Evolutionary conservation across 2,797 vertebrate genomes (phyloP).

Genomic region (Danio aesculapii): DNA sequence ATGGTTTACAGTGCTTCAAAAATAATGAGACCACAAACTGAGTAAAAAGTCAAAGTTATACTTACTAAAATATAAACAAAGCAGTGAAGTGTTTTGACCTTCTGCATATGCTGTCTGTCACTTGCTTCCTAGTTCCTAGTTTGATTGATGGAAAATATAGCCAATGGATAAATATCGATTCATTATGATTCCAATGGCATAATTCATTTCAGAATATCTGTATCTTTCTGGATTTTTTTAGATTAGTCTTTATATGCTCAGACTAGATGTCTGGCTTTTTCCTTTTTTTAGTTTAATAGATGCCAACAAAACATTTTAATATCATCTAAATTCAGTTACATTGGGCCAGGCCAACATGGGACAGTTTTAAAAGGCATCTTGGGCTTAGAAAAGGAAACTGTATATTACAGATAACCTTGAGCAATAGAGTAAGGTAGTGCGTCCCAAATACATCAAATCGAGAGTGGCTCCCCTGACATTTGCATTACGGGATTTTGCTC

Average conservation of each 20-base stretch:
- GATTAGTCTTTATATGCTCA: neutral
- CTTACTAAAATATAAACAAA: too few relatives aligned
- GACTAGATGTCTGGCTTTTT: neutral
- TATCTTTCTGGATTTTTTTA: neutral
- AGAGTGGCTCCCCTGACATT: constrained; percentile 50
- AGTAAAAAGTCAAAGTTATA: too few relatives aligned
- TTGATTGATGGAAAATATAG: too few relatives aligned
- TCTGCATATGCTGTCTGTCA: too few relatives aligned
- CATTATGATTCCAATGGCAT: too few relatives aligned
- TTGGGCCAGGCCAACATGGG: neutral
- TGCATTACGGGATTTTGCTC: constrained; percentile 28
- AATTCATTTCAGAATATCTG: too few relatives aligned
- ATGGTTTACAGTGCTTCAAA: too few relatives aligned
- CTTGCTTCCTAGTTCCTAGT: too few relatives aligned
- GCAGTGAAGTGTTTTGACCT: too few relatives aligned
- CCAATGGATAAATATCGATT: too few relatives aligned
- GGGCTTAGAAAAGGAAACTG: constrained; percentile 22
- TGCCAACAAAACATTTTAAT: neutral
- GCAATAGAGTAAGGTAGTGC: constrained; percentile 22
- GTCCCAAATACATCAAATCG: constrained; percentile 53
- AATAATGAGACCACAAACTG: too few relatives aligned
- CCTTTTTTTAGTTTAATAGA: neutral
- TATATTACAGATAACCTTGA: constrained; percentile 51
- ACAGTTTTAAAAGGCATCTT: neutral
- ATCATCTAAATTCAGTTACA: neutral